Percentiles rank a stretch among this genome's conserved stretches.
Evolutionary conservation across 2,113 vertebrate genomes (phyloP).

Genomic region (Apteryx mantelli): DNA sequence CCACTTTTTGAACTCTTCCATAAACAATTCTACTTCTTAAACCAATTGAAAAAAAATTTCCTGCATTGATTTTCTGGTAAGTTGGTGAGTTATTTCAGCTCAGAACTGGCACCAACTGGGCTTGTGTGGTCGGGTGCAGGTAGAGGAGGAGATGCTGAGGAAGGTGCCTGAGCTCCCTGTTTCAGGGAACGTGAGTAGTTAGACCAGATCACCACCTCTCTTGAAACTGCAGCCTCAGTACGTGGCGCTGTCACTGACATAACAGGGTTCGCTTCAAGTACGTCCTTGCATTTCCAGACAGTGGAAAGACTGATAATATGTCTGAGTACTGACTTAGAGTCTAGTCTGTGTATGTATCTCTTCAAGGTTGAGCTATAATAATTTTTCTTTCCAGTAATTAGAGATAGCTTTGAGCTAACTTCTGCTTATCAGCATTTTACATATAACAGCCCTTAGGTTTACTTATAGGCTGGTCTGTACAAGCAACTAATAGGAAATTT

Average conservation of each 20-base stretch:
- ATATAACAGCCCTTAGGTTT: neutral
- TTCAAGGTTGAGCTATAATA: neutral
- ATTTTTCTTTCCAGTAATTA: neutral
- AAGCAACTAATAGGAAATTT: neutral
- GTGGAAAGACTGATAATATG: neutral
- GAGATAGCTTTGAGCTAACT: neutral
- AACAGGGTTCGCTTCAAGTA: neutral
- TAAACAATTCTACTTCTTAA: neutral
- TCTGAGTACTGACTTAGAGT: neutral
- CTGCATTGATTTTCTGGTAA: neutral
- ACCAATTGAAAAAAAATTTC: neutral
- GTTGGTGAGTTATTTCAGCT: neutral
- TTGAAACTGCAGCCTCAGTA: neutral
- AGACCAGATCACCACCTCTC: neutral
- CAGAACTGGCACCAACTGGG: neutral
- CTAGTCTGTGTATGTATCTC: neutral
- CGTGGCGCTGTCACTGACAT: neutral
- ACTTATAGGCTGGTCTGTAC: neutral
- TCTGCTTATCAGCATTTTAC: neutral
- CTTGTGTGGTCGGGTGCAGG: neutral
- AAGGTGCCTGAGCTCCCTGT: neutral
- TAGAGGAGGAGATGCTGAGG: neutral
- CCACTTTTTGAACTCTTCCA: neutral
- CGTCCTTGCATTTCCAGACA: neutral
- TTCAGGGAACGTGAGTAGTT: neutral